Base-by-base conservation (phyloP, 2,113 vertebrate species). In the Hippocampus abdominalis region DNA sequence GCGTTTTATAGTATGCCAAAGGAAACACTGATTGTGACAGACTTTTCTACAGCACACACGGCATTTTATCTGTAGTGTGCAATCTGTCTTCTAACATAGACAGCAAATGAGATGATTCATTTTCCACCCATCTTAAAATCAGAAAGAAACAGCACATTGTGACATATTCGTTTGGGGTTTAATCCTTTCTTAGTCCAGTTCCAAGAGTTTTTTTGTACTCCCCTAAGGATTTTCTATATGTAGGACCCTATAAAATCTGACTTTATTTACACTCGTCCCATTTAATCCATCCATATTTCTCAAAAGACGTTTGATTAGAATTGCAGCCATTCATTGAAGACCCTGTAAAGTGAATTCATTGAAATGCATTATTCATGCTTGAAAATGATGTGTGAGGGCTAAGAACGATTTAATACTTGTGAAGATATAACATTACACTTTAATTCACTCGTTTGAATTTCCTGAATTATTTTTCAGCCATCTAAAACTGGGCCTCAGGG, bases 191-290 rank as follows among this genome's bases (percentile, higher is more conserved):
- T 56, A 25, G 10, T 23, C 8, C 13, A 7, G 40, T 44, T 42
- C 10, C 36, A 20, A 61, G 21, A 40, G 18, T 42, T 42, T 2
- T 42, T 23, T 3, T 44, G 1, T 54, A 2, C 16, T 11, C 51
- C 10, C 21, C 9, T 12, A 18, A 27, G 23, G 15, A 12, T 11
- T 32, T 29, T 29, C 23, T 3, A 18, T 27, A 27, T 27, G 42
- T 64, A 64, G 63, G 63, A 48, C 63, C 63, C 63, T 46, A 46
- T 64, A 42, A 64, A 64, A 64, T 64, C 63, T 48, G 42, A 23
- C 23, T 15, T 23, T 8, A 13, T 64, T 64, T 23, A 44, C 23
- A 5, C 42, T 6, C 1, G 7, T 46, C 3, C 20, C 12, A 1
- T 64, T 21, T 23, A 23, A 44, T 23, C 21, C 5, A 11, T 42